Evolutionary conservation across 1,140 invertebrate species (phyloP), one percentile per base, ranked within the genome.

Genomic region (Brachionus rotundiformis): DNA sequence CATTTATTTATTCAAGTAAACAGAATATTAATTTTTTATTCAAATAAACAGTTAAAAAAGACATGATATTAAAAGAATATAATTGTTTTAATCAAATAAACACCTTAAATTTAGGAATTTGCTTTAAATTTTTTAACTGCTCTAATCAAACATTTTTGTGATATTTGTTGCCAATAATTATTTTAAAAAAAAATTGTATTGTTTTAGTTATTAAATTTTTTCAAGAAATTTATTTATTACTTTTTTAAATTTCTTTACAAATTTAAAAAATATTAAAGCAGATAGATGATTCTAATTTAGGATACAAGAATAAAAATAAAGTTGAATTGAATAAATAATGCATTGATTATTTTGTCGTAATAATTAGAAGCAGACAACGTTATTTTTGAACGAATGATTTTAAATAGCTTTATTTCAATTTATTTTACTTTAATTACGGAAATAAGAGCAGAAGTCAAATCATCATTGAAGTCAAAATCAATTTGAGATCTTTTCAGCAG

Each of bases 321-420:
- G n/a, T n/a, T n/a, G 23, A 63, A 0, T 39, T n/a, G 16, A 23
- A 16, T 39, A 39, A 36, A 33, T 41, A 19, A 36, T 41, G 33
- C 16, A 36, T 36, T 71, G 13, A 36, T 71, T 44, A 44, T 44
- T 73, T 29, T 44, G 8, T 44, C 7, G 23, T 73, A 44, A 44
- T 44, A 44, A 31, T 44, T 44, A 73, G 11, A 27, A 13, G 19
- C 68, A 73, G 68, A 73, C 33, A 73, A 73, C 33, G 33, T 73
- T 73, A 44, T 44, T 73, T 65, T 73, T 73, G 68, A 44, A 73
- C 41, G 68, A 73, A 73, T 73, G 68, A 73, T 23, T 73, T 44
- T 25, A 73, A 68, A 68, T 68, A 68, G 33, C 41, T 73, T 41
- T 33, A 44, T 73, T 73, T 73, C 25, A 19, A 73, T 44, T 25